Percentiles rank a stretch among this genome's conserved stretches.
These are phyloP conservation scores for Delphinapterus leucas DNA, from an alignment of 2,113 vertebrate genomes.

Conservation along the genomic window DNA sequence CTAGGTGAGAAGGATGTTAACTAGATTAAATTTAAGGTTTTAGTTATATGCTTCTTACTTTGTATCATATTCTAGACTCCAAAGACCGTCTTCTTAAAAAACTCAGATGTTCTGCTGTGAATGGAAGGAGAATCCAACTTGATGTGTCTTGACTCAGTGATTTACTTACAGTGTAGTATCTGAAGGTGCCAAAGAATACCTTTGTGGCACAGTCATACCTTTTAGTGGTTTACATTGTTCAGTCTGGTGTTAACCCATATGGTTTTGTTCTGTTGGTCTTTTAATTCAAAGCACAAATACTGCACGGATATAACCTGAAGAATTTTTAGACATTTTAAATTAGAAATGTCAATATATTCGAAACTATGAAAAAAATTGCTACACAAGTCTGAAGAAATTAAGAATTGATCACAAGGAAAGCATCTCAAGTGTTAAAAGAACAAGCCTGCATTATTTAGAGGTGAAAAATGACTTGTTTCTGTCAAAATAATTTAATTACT, in stretches of 20 bases:
- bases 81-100: not conserved
- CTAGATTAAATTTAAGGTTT: not conserved
- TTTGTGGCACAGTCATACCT: not conserved
- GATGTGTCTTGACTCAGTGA: not conserved
- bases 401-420: not conserved
- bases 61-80: not conserved
- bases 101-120: not conserved
- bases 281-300: not conserved
- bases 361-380: not conserved
- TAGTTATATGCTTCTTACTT: not conserved
- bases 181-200: not conserved
- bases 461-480: slow-evolving; percentile 6
- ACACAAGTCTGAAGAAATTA: not conserved
- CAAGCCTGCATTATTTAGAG: not conserved
- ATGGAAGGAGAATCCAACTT: not conserved
- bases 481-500: not conserved
- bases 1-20: not conserved
- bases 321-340: not conserved
- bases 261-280: not conserved
- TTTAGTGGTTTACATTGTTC: not conserved
- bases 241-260: no score
- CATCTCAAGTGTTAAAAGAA: not conserved
- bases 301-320: not conserved
- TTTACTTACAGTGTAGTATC: not conserved
- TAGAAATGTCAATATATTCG: not conserved